Evolutionary conservation across 2,797 vertebrate genomes (phyloP).

Genomic region (Clarias platycephalus): DNA sequence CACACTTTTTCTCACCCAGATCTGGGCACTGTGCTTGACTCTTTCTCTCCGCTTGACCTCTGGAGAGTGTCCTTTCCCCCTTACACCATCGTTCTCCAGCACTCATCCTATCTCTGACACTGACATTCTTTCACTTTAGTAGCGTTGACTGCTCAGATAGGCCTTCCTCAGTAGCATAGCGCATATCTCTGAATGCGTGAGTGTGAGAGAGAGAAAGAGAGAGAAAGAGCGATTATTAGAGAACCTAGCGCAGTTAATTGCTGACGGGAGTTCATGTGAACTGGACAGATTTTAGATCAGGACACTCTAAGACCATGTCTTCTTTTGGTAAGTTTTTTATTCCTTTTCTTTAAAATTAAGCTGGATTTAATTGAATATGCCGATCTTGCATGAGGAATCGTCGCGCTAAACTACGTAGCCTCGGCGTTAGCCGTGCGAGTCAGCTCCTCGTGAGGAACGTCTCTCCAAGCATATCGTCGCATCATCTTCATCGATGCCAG

Average conservation of each 20-base stretch:
- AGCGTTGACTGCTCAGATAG: conserved; percentile 74
- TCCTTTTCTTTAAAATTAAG: conserved; percentile 24
- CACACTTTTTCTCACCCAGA: conserved; percentile 13
- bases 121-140: conserved; percentile 83
- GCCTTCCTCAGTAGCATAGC: conserved; percentile 55
- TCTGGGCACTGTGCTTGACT: conserved; percentile 43
- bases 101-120: conserved; percentile 80
- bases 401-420: not conserved
- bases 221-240: conserved; percentile 15
- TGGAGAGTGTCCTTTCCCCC: conserved; percentile 68
- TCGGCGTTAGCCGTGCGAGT: not conserved
- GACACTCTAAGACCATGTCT: conserved; percentile 66
- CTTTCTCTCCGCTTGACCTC: conserved; percentile 73
- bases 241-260: conserved; percentile 52
- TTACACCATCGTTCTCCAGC: conserved; percentile 61
- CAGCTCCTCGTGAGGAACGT: not conserved
- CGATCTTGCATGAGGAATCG: not conserved
- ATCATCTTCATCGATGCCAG: conserved; percentile 7
- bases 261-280: conserved; percentile 47
- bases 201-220: conserved; percentile 1
- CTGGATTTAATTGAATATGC: conserved; percentile 40
- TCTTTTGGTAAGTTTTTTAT: conserved; percentile 72
- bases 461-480: not conserved
- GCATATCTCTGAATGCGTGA: conserved; percentile 40
- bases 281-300: conserved; percentile 48